Evolutionary conservation across 2,888 invertebrate species (phyloP).

Genomic region (Trichopoda pennipes): DNA sequence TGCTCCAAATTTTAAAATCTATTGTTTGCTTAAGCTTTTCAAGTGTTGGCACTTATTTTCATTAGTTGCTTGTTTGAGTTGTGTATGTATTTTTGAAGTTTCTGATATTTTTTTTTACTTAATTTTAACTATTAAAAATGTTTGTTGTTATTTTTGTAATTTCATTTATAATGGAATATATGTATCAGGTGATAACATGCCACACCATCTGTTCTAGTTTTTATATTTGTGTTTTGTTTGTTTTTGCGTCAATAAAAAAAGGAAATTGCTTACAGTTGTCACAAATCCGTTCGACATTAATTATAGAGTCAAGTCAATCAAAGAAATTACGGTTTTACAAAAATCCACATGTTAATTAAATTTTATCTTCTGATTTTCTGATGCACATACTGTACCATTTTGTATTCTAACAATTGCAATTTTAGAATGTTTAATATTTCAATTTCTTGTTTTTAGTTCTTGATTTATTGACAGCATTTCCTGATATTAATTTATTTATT

Average conservation of each 20-base stretch:
- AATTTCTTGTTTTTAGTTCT: neutral
- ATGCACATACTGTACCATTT: neutral
- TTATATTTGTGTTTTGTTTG: neutral
- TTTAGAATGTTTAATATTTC: neutral
- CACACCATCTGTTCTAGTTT: slow-evolving; percentile 7
- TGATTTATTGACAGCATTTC: slow-evolving; percentile 18
- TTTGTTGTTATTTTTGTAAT: slow-evolving; percentile 9
- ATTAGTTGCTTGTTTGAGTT: slow-evolving; percentile 5
- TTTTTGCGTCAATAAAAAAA: neutral
- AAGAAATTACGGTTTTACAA: neutral
- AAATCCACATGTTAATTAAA: slow-evolving; percentile 17
- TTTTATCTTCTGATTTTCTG: slow-evolving; percentile 5
- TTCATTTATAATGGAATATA: slow-evolving; percentile 22
- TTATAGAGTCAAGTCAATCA: slow-evolving; percentile 9
- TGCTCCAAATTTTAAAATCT: neutral
- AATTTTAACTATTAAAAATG: neutral
- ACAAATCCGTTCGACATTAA: slow-evolving; percentile 41
- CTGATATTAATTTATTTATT: slow-evolving; percentile 3
- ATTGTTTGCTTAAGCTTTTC: slow-evolving; percentile 3
- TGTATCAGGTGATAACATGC: slow-evolving; percentile 22
- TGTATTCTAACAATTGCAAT: neutral
- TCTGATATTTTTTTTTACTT: neutral
- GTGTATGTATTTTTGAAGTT: slow-evolving; percentile 12
- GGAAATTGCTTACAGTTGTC: slow-evolving; percentile 51
- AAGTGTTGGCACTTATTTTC: slow-evolving; percentile 29